Evolutionary conservation across 2,797 vertebrate species (phyloP), one percentile per base, ranked within the genome.

Genomic region (Neostethus bicornis): DNA sequence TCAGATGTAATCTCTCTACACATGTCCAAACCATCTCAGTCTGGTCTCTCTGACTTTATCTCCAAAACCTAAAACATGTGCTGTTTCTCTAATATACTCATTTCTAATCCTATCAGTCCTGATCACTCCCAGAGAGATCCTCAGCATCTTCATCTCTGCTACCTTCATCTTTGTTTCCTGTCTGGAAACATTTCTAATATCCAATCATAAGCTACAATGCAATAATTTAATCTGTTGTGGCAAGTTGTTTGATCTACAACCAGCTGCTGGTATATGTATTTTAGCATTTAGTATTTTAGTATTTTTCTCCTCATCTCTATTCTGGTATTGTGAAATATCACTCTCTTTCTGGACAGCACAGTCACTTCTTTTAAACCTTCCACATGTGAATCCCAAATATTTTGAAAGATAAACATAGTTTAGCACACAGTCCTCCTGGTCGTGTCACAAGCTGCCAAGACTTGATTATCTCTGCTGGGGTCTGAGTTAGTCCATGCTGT

Each of bases 161-260:
- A n/a, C n/a, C n/a, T n/a, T n/a, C n/a, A n/a, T n/a, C n/a, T n/a
- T n/a, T n/a, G n/a, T n/a, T n/a, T n/a, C n/a, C n/a, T n/a, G n/a
- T n/a, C n/a, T n/a, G n/a, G n/a, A n/a, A n/a, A n/a, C n/a, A n/a
- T n/a, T n/a, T n/a, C n/a, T n/a, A n/a, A n/a, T n/a, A n/a, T n/a
- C n/a, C 28, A 49, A 38, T 39, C 31, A 62, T 72, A 21, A 57
- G 79, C 41, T 68, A 49, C 59, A 70, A 67, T 43, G 35, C 45
- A 70, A 83, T 71, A 77, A 64, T 73, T 58, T 67, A 56, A 44
- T 70, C 58, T 80, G 51, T 81, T 77, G 84, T 61, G 69, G 55
- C 19, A 64, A 48, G 71, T 81, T 56, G 81, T 87, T 83, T 81
- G 73, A 74, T 82, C 85, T 71, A 72, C 80, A 85, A 67, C 37